phyloP scores from a whole-genome alignment of 2,888 invertebrate genomes.

The Epinotia demarniana region DNA sequence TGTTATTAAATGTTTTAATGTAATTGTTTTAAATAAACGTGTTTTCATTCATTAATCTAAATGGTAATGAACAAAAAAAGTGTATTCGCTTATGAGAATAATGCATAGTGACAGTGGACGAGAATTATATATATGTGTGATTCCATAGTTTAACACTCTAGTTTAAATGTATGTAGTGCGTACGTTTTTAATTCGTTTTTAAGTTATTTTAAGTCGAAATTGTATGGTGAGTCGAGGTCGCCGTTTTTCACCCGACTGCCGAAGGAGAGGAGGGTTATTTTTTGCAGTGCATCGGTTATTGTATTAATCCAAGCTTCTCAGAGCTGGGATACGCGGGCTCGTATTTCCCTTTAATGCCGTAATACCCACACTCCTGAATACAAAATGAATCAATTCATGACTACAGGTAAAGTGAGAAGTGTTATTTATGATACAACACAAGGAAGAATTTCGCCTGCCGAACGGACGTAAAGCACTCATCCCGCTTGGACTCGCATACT shows the following conservation, averaged over 20 bases:
- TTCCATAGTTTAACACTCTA: conserved; percentile 70
- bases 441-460: no score
- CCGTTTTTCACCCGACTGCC: conserved; percentile 46
- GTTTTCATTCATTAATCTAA: conserved; percentile 69
- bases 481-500: no score
- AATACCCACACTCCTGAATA: background rate
- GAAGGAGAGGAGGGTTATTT: background rate
- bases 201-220: conserved; percentile 53
- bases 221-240: conserved; percentile 56
- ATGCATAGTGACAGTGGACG: conserved; percentile 69
- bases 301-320: background rate
- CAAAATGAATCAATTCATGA: no score
- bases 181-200: conserved; percentile 57
- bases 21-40: conserved; percentile 74
- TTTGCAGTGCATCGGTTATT: background rate
- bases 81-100: conserved; percentile 73
- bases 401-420: no score
- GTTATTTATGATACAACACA: no score
- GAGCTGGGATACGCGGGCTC: conserved; percentile 15
- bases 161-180: conserved; percentile 71
- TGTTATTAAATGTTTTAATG: conserved; percentile 79
- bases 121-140: conserved; percentile 84
- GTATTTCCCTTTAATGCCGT: background rate
- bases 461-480: no score
- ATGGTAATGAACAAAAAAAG: conserved; percentile 56